These are phyloP conservation scores for Carpatolechia fugitivella DNA, from an alignment of 2,888 invertebrate genomes.

Conservation along the genomic window DNA sequence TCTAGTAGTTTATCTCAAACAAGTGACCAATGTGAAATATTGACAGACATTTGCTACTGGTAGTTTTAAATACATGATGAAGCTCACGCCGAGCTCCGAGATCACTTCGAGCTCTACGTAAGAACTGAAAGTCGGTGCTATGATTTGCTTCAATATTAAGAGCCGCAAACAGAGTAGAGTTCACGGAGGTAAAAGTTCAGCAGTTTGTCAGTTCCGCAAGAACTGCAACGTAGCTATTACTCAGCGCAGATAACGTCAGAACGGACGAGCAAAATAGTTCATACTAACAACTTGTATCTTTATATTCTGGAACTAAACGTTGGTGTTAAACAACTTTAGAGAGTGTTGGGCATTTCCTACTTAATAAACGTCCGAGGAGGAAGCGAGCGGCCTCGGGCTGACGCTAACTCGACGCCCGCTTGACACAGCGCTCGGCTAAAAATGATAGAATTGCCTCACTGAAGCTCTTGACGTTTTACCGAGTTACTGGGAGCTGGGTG, in stretches of 20 bases:
- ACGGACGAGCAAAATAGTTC: slow-evolving; percentile 7
- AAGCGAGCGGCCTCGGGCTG: slow-evolving; percentile 29
- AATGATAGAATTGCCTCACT: slow-evolving; percentile 45
- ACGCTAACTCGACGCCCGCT: slow-evolving; percentile 43
- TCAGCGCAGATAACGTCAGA: slow-evolving; percentile 11
- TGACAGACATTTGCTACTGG: too few species aligned
- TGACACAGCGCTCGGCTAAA: slow-evolving; percentile 54
- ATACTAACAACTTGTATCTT: slow-evolving; percentile 10
- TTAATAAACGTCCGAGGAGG: slow-evolving; percentile 58
- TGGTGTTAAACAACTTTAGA: slow-evolving; percentile 38
- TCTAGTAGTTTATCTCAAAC: too few species aligned
- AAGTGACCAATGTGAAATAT: too few species aligned
- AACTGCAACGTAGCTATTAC: slow-evolving; percentile 6
- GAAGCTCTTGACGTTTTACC: slow-evolving; percentile 33
- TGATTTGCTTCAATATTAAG: background rate
- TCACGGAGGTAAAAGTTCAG: background rate
- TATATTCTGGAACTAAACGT: slow-evolving; percentile 27
- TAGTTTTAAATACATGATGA: too few species aligned
- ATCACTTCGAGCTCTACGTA: too few species aligned
- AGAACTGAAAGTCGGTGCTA: too few species aligned
- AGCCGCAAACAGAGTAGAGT: slow-evolving; percentile 2
- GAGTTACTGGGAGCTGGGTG: slow-evolving; percentile 14
- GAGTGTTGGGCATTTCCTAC: slow-evolving; percentile 46
- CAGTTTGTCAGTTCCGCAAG: slow-evolving; percentile 5
- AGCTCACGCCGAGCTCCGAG: too few species aligned